phyloP scores from a whole-genome alignment of 2,113 vertebrate genomes.

The Lepus americanus region DNA sequence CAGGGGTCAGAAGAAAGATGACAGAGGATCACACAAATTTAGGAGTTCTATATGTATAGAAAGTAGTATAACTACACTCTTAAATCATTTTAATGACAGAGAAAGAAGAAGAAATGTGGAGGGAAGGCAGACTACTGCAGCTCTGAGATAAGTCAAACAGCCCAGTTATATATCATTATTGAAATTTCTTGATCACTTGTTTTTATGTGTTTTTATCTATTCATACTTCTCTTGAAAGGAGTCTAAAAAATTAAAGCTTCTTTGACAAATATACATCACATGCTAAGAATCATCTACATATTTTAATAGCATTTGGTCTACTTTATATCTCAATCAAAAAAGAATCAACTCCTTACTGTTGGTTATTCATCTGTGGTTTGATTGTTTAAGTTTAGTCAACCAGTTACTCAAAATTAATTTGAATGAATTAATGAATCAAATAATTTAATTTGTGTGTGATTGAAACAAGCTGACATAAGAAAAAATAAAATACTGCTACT shows the following conservation, averaged over 20 bases:
- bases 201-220: constrained; percentile 15
- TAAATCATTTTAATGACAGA: neutral
- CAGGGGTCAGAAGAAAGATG: neutral
- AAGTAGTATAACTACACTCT: neutral
- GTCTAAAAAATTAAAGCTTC: neutral
- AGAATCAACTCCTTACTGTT: neutral
- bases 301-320: neutral
- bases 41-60: neutral
- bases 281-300: neutral
- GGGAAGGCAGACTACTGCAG: neutral
- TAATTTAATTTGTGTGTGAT: neutral
- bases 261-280: neutral
- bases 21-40: neutral
- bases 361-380: neutral
- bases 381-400: neutral
- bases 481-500: neutral
- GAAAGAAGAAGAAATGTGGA: neutral
- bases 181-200: neutral
- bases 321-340: neutral
- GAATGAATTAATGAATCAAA: neutral
- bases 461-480: neutral
- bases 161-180: neutral
- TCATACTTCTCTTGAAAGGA: neutral
- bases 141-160: neutral
- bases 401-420: constrained; percentile 32